Conservation (phyloP, 2,888 invertebrate species). For the Rhingia rostrata region DNA sequence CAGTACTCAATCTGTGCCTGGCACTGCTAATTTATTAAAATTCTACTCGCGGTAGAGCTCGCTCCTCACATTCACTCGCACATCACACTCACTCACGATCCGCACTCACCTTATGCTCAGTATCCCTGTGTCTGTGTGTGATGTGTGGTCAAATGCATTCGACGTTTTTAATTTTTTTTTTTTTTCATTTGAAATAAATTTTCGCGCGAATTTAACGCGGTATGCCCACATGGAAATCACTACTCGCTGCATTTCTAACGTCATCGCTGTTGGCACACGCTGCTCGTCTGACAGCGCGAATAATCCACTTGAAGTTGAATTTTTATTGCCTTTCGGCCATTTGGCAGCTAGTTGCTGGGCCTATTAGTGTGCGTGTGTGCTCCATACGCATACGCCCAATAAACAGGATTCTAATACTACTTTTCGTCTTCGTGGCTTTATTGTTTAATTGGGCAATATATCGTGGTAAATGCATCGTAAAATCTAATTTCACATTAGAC, state of each 20-base stretch:
- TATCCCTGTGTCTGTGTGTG: not conserved
- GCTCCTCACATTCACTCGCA: not conserved
- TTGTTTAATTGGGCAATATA: conserved; percentile 56
- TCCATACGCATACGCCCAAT: conserved; percentile 19
- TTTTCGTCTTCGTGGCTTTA: conserved; percentile 23
- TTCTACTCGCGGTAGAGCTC: not conserved
- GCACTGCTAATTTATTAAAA: conserved; percentile 13
- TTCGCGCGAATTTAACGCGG: conserved; percentile 39
- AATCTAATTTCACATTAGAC: conserved; percentile 57
- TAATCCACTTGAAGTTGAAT: conserved; percentile 59
- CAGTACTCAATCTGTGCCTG: conserved; percentile 17
- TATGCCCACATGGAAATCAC: conserved; percentile 62
- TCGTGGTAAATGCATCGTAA: conserved; percentile 56
- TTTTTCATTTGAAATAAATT: conserved; percentile 35
- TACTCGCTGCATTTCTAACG: conserved; percentile 68
- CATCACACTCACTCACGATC: conserved; percentile 4
- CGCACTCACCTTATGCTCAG: not conserved
- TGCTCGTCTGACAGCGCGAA: conserved; percentile 52
- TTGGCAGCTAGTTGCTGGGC: conserved; percentile 21
- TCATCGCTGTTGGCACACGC: conserved; percentile 56
- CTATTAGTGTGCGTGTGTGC: conserved; percentile 14
- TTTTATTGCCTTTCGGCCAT: conserved; percentile 54
- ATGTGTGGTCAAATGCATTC: not conserved
- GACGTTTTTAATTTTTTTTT: not conserved
- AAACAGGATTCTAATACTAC: conserved; percentile 36